Base-by-base conservation (phyloP, 2,797 vertebrate genomes). In the Thalassophryne amazonica region DNA sequence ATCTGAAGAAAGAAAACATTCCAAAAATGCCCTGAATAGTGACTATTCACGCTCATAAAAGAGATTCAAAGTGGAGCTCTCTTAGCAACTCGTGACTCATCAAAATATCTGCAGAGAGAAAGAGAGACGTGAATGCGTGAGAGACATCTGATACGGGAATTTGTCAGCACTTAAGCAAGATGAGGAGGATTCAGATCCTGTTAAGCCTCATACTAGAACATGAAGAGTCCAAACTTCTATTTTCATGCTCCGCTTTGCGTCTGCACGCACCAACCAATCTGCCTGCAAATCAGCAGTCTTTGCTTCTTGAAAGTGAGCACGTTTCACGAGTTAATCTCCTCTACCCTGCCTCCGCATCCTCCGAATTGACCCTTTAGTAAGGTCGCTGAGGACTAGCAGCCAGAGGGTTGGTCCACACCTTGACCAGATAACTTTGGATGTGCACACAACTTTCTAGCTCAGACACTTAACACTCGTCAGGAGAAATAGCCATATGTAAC, bases 1-100 rank as follows among this genome's bases (percentile, higher is more conserved):
- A 82, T 88, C 80, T 78, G 85, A 87, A 88, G 69, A 77, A 85
- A 87, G 80, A 85, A 90, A 86, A 85, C 53, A 65, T 86, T 84
- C 80, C 56, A 33, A 61, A 72, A 83, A 76, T 57, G 30, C 43
- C 45, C 60, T 80, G 80, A 88, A 78, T 86, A 85, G 78, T 77
- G 73, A 48, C 69, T 74, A 87, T 89, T 80, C 69, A 84, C 84
- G 62, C 80, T 72, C 57, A 49, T 72, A 61, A 78, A 78, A 78
- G 62, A 73, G 46, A 70, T 56, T 69, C 42, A 56, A 39, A 60
- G 41, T 43, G 60, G 36, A 50, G 54, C 3, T 31, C 7, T 41
- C 52, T 56, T 3, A 33, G 61, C 6, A 21, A 53, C 37, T 17
- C 6, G 19, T 74, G 80, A 86, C 73, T 78, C 73, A 70, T 78